Base-by-base conservation (phyloP, 2,797 vertebrate genomes). In the Emydoidea blandingii region DNA sequence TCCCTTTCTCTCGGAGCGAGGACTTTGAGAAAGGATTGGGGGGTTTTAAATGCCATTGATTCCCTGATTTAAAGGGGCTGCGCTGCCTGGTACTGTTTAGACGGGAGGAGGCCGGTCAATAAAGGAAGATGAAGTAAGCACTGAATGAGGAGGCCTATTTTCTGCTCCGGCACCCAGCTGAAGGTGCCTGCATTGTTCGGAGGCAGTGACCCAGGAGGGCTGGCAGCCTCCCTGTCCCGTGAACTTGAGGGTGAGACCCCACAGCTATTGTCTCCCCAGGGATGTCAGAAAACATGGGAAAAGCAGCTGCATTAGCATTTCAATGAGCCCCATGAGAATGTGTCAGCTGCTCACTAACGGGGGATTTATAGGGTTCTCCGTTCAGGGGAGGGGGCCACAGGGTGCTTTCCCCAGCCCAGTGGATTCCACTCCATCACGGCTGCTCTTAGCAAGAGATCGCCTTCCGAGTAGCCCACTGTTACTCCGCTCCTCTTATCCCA, bases 51-150 rank as follows among this genome's bases (percentile, higher is more conserved):
- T 85, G 44, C 68, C 68, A 90, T 91, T 76, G 81, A 89, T 93
- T 86, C 90, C 41, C 54, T 85, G 76, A 84, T 85, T 79, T 79
- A 87, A 89, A 93, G 78, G 80, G 49, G 37, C 57, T 89, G 87
- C 10, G 9, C 59, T 21, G 81, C 0, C 0, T 86, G 72, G 80
- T 37, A 92, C 79, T 76, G 54, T 86, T 95, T 88, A 90, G 72
- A 41, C 49, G 37, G 54, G 56, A 31, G 19, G 21, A 85, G 90
- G 27, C n/a, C 72, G 85, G 37, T 94, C 91, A 88, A 85, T 82
- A 87, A 37, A 83, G 92, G 72, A 86, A 91, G 93, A 93, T 85
- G 82, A 91, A 94, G 83, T 5, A 37, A 57, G 74, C 79, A 54
- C 31, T 37, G 85, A 56, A 88, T 57, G 68, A 93, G 49, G 76